Evolutionary conservation across 2,888 invertebrate species (phyloP).

Genomic region (Cactoblastis cactorum): DNA sequence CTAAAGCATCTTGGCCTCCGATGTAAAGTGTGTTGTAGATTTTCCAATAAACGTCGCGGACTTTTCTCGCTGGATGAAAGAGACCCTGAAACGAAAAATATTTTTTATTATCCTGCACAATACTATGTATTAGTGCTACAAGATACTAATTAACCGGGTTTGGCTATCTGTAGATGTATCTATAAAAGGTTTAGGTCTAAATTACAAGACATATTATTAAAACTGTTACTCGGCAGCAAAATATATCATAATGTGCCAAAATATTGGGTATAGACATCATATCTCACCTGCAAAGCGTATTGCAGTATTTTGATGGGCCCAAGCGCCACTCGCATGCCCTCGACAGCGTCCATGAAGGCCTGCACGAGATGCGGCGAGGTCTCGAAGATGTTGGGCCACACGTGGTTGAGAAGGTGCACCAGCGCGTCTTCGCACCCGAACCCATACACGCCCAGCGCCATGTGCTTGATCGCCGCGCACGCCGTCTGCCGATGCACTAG

Average conservation of each 20-base stretch:
- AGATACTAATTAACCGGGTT: too few species aligned
- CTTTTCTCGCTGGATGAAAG: constrained; percentile 99
- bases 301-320: constrained; percentile 98
- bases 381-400: constrained; percentile 99
- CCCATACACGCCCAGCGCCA: constrained; percentile 98
- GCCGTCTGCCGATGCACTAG: constrained; percentile 99
- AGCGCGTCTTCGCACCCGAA: constrained; percentile 99
- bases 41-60: constrained; percentile 99
- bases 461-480: constrained; percentile 99
- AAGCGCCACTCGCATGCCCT: constrained; percentile 97
- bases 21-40: constrained; percentile 99
- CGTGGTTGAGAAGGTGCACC: constrained; percentile 97
- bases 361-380: constrained; percentile 99
- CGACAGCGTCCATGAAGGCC: constrained; percentile 99
- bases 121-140: too few species aligned
- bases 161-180: too few species aligned
- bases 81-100: constrained; percentile 86
- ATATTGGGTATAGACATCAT: neutral
- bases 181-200: too few species aligned
- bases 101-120: too few species aligned
- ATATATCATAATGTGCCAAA: too few species aligned
- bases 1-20: constrained; percentile 98
- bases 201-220: too few species aligned
- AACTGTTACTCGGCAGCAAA: too few species aligned
- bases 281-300: constrained; percentile 92